Conservation (phyloP, 35 echinoderm and acorn worm genomes). For the Nesometra sesokonis region DNA sequence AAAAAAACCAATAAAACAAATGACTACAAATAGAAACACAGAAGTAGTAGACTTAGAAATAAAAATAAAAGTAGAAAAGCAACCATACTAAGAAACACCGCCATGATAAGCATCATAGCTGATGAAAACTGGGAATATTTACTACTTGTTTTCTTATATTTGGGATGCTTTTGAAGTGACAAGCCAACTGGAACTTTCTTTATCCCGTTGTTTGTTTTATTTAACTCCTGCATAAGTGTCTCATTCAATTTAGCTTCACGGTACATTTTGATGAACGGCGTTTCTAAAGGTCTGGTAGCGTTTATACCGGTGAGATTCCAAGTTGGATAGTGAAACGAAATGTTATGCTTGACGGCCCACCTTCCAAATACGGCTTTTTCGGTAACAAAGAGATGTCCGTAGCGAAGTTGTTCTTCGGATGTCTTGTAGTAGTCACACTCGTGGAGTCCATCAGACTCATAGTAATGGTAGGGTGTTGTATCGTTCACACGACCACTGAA, state of each 20-base stretch:
- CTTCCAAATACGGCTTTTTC: conserved; percentile 95
- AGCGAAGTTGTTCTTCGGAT: conserved; percentile 65
- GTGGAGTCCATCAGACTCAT: conserved; percentile 65
- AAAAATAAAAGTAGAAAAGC: conserved; percentile 90
- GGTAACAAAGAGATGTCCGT: conserved; percentile 85
- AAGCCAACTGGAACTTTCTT: conserved; percentile 51
- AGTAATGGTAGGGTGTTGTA: conserved; percentile 88
- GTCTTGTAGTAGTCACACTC: conserved; percentile 89
- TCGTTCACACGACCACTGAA: conserved; percentile 64
- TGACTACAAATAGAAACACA: conserved; percentile 56
- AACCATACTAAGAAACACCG: conserved; percentile 82
- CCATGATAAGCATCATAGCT: conserved; percentile 90
- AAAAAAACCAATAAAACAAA: no score
- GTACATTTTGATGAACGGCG: conserved; percentile 82
- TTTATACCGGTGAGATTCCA: conserved; percentile 76
- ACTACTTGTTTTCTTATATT: conserved; percentile 65
- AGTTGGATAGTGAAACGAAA: conserved; percentile 71
- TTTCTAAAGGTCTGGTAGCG: conserved; percentile 57
- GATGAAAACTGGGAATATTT: conserved; percentile 90
- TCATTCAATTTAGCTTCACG: conserved; percentile 79
- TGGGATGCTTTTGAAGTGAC: conserved; percentile 22
- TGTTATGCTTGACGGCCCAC: conserved; percentile 76
- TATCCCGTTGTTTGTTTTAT: conserved; percentile 23
- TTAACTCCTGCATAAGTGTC: conserved; percentile 19
- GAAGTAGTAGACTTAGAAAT: conserved; percentile 91